Percentiles rank a stretch among this genome's conserved stretches.
phyloP scores from a whole-genome alignment of 2,888 invertebrate species.

The Trachelus stipa region DNA sequence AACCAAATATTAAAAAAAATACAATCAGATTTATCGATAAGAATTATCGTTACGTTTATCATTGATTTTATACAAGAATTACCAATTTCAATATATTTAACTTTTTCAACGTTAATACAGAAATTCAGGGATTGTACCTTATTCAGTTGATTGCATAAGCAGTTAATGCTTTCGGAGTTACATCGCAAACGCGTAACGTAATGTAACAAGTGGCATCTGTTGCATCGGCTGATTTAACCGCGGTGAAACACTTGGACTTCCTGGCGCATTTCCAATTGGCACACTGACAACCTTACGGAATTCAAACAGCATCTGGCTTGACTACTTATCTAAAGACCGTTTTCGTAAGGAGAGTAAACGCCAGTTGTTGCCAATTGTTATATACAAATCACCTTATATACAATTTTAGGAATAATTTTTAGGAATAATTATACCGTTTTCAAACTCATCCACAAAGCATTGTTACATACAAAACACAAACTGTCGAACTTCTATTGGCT shows the following conservation, averaged over 20 bases:
- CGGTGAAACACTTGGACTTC: constrained; percentile 54
- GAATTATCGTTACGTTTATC: not conserved
- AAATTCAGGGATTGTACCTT: not conserved
- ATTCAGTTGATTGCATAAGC: not conserved
- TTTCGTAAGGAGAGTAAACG: not conserved
- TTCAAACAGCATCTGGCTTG: constrained; percentile 28
- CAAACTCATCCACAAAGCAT: no score
- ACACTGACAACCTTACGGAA: constrained; percentile 50
- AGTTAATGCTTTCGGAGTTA: not conserved
- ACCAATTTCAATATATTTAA: not conserved
- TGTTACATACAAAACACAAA: no score
- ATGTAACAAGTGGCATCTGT: constrained; percentile 65
- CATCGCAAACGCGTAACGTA: constrained; percentile 14
- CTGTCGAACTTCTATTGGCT: not conserved
- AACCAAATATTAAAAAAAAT: not conserved
- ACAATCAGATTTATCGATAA: not conserved
- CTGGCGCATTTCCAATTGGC: constrained; percentile 64
- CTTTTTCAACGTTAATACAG: not conserved
- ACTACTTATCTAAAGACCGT: not conserved
- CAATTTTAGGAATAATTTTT: not conserved
- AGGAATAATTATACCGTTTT: not conserved
- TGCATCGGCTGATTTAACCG: constrained; percentile 57
- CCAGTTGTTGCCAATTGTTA: not conserved
- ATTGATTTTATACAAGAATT: not conserved
- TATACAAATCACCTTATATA: not conserved